Evolutionary conservation across 2,888 invertebrate genomes (phyloP).

Genomic region (Pheosia gnoma): DNA sequence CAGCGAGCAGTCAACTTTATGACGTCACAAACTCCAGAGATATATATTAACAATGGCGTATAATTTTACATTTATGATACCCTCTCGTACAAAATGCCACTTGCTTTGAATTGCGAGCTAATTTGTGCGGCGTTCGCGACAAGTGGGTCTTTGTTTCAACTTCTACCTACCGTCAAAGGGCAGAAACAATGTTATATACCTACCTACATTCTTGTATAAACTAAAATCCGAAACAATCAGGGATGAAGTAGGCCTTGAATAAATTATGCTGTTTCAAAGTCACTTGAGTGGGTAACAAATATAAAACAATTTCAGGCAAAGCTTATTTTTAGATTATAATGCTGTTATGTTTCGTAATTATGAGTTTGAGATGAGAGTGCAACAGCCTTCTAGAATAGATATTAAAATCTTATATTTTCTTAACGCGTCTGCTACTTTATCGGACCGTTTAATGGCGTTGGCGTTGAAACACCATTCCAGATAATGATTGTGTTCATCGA

Average conservation of each 20-base stretch:
- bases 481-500: neutral
- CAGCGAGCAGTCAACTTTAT: slow-evolving; percentile 18
- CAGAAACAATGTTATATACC: slow-evolving; percentile 18
- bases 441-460: neutral
- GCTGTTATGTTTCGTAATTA: no score
- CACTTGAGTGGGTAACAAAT: no score
- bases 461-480: neutral
- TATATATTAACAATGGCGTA: slow-evolving; percentile 26
- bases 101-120: slow-evolving; percentile 32
- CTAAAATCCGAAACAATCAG: slow-evolving; percentile 9
- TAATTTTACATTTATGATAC: slow-evolving; percentile 39
- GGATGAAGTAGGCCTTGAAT: slow-evolving; percentile 20
- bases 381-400: no score
- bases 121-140: slow-evolving; percentile 25
- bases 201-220: slow-evolving; percentile 9
- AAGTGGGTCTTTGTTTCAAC: slow-evolving; percentile 31
- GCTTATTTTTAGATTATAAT: no score
- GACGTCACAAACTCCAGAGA: slow-evolving; percentile 17
- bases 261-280: slow-evolving; percentile 12
- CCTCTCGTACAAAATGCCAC: slow-evolving; percentile 20
- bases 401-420: neutral
- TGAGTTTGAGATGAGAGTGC: no score
- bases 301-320: no score
- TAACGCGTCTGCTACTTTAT: neutral
- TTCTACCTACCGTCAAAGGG: slow-evolving; percentile 17